These are phyloP conservation scores for Drosophila mojavensis DNA, from an alignment of 1,140 invertebrate species.

Conservation along the genomic window DNA sequence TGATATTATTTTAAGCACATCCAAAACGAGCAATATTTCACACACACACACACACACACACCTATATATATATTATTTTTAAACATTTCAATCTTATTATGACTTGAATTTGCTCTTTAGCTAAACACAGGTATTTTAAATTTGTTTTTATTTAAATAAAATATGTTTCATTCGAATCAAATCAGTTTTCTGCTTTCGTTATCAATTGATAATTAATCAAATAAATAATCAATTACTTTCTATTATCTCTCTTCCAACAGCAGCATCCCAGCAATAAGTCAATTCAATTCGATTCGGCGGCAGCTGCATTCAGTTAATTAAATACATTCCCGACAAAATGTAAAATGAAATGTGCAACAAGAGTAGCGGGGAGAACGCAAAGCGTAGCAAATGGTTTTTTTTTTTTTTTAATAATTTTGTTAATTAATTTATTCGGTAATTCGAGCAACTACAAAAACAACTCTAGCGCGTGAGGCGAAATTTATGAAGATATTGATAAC, in stretches of 20 bases:
- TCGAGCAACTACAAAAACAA: slow-evolving; percentile 28
- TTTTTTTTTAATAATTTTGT: slow-evolving; percentile 64
- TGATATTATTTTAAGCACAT: slow-evolving; percentile 82
- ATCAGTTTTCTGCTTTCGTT: not conserved
- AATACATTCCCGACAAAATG: slow-evolving; percentile 34
- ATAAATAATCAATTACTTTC: not conserved
- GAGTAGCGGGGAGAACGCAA: slow-evolving; percentile 37
- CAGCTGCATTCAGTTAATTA: slow-evolving; percentile 10
- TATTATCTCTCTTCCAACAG: slow-evolving; percentile 33
- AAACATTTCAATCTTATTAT: not conserved
- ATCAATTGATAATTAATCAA: not conserved
- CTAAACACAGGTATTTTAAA: slow-evolving; percentile 38
- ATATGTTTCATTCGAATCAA: slow-evolving; percentile 29
- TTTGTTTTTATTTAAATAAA: slow-evolving; percentile 58
- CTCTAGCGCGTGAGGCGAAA: slow-evolving; percentile 57
- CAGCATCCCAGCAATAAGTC: slow-evolving; percentile 25
- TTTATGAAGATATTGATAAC: slow-evolving; percentile 15
- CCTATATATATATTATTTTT: slow-evolving; percentile 22
- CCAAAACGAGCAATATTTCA: slow-evolving; percentile 18
- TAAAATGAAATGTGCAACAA: slow-evolving; percentile 52
- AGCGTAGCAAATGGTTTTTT: slow-evolving; percentile 58
- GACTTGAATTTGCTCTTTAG: slow-evolving; percentile 40
- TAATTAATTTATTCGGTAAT: slow-evolving; percentile 67
- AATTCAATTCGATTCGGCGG: not conserved
- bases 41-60: slow-evolving; percentile 9